A percentile compares a stretch with the other conserved stretches of the same genome.
Conservation (phyloP, 2,888 invertebrate genomes). For the Mythimna lalbum region DNA sequence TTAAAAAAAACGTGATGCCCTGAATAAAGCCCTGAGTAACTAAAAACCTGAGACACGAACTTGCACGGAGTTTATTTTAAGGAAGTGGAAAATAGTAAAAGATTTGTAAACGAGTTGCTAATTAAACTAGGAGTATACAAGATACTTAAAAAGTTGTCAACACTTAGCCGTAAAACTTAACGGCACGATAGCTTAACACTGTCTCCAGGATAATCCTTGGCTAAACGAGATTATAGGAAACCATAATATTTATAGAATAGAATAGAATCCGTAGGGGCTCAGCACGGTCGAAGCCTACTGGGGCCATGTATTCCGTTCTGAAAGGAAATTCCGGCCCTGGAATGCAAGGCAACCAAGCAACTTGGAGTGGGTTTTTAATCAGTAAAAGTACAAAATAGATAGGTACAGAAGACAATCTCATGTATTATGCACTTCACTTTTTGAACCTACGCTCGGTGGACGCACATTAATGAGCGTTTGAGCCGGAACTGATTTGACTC, state of each 20-base stretch:
- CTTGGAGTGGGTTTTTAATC: too few species aligned
- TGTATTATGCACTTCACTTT: too few species aligned
- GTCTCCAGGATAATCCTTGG: constrained; percentile 4
- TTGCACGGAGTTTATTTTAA: constrained; percentile 25
- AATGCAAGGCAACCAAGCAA: too few species aligned
- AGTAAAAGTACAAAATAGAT: too few species aligned
- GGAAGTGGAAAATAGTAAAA: constrained; percentile 28
- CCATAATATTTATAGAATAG: neutral
- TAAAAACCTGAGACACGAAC: constrained; percentile 18
- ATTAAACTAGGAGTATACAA: constrained; percentile 43
- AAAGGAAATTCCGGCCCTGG: too few species aligned
- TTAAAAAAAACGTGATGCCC: neutral
- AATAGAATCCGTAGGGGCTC: too few species aligned
- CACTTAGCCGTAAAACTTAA: constrained; percentile 36
- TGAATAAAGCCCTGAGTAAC: neutral
- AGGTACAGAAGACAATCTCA: too few species aligned
- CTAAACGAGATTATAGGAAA: neutral
- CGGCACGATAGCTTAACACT: constrained; percentile 15
- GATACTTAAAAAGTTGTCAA: constrained; percentile 56
- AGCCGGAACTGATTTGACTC: too few species aligned
- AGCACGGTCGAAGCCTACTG: too few species aligned
- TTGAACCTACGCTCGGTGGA: too few species aligned
- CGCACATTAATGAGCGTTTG: too few species aligned
- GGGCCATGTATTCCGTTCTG: too few species aligned
- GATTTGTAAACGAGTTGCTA: constrained; percentile 44